These are phyloP conservation scores for Ornithoptera alexandrae DNA, from an alignment of 2,888 invertebrate genomes.

Conservation along the genomic window DNA sequence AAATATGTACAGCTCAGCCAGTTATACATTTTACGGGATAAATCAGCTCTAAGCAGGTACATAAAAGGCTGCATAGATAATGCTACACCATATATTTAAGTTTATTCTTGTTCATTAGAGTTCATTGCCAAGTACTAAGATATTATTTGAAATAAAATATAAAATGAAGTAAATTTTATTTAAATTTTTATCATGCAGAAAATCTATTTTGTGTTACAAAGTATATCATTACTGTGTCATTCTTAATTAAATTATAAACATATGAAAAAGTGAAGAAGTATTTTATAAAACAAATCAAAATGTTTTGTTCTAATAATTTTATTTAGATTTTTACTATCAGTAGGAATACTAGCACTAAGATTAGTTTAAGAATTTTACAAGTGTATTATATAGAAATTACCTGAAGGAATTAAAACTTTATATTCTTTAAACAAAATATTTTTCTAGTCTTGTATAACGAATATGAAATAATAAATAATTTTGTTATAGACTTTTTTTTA, in stretches of 20 bases:
- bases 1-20: conserved; percentile 76
- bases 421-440: conserved; percentile 29
- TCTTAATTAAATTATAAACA: too few species aligned
- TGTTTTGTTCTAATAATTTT: too few species aligned
- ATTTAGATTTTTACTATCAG: neutral
- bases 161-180: neutral
- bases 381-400: conserved; percentile 8
- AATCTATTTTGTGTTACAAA: too few species aligned
- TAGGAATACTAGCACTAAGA: conserved; percentile 5
- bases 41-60: conserved; percentile 72
- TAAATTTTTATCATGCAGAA: too few species aligned
- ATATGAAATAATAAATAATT: conserved; percentile 4
- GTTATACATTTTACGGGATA: conserved; percentile 68
- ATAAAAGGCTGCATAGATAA: conserved; percentile 65
- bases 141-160: neutral
- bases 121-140: neutral
- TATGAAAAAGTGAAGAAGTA: too few species aligned
- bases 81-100: conserved; percentile 48
- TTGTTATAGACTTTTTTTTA: neutral
- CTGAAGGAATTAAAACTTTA: neutral
- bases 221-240: too few species aligned
- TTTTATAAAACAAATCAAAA: too few species aligned
- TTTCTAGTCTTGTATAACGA: conserved; percentile 37
- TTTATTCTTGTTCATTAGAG: neutral
- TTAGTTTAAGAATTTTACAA: conserved; percentile 16